phyloP scores from a whole-genome alignment of 2,888 invertebrate species.

The Halocaridina rubra region DNA sequence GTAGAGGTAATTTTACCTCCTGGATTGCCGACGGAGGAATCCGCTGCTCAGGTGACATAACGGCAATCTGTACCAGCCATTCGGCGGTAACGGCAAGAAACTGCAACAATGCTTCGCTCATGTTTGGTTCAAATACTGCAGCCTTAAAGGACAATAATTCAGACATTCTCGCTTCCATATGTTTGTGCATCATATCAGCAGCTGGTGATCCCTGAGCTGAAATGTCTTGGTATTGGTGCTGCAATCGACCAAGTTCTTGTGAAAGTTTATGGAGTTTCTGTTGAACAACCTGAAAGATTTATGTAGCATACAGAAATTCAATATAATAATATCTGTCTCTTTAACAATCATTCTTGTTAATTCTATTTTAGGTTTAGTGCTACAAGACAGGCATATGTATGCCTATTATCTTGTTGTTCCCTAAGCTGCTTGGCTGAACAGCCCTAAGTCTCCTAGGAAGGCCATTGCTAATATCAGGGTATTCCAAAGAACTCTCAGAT shows the following conservation, averaged over 20 bases:
- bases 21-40: constrained; percentile 45
- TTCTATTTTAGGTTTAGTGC: no score
- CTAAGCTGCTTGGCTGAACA: no score
- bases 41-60: constrained; percentile 65
- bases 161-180: constrained; percentile 63
- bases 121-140: constrained; percentile 80
- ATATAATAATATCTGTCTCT: no score
- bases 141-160: constrained; percentile 69
- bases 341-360: no score
- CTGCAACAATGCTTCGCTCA: constrained; percentile 78
- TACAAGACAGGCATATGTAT: no score
- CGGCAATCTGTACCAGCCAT: constrained; percentile 87
- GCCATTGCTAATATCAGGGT: no score
- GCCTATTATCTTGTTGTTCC: no score
- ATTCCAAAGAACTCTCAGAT: no score
- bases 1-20: constrained; percentile 67
- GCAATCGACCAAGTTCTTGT: constrained; percentile 78
- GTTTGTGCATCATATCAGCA: constrained; percentile 71
- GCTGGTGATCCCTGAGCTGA: constrained; percentile 72
- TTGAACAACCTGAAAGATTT: constrained; percentile 67
- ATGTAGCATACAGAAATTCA: neutral
- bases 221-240: constrained; percentile 80
- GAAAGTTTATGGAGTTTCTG: constrained; percentile 73
- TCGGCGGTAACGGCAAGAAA: constrained; percentile 85
- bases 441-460: no score